Evolutionary conservation across 2,888 invertebrate species (phyloP).

Genomic region (Oscheius onirici): DNA sequence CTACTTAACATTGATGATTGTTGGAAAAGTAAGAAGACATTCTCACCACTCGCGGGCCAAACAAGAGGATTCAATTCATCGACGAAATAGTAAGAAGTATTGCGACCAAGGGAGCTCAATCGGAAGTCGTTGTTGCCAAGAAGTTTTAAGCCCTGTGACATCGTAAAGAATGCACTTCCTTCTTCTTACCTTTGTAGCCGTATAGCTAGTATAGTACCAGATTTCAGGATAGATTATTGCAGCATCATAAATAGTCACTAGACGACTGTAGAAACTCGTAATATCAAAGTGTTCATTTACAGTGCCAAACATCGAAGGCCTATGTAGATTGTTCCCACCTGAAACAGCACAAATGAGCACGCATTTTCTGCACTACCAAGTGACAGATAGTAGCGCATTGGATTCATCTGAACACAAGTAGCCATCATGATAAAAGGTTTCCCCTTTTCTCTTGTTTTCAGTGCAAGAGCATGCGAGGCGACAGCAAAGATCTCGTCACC

Average conservation of each 20-base stretch:
- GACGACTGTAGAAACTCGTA: constrained; percentile 3
- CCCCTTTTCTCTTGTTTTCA: constrained; percentile 8
- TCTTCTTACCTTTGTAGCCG: constrained; percentile 4
- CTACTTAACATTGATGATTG: constrained; percentile 14
- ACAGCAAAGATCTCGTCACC: constrained; percentile 51
- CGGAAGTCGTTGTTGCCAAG: constrained; percentile 25
- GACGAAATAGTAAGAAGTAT: constrained; percentile 33
- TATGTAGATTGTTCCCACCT: constrained; percentile 14
- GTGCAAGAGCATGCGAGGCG: constrained; percentile 39
- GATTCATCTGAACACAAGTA: constrained; percentile 26
- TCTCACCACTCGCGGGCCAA: constrained; percentile 34
- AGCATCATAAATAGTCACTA: constrained; percentile 6
- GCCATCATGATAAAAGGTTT: constrained; percentile 12
- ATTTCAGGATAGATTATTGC: constrained; percentile 14
- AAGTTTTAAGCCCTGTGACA: constrained; percentile 28
- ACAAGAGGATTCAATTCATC: constrained; percentile 36
- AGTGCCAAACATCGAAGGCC: constrained; percentile 23
- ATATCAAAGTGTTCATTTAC: neutral
- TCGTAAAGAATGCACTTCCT: too few relatives aligned
- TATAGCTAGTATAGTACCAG: constrained; percentile 13
- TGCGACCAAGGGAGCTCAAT: constrained; percentile 11
- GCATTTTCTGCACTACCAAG: too few relatives aligned
- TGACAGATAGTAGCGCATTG: constrained; percentile 18
- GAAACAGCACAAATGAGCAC: too few relatives aligned
- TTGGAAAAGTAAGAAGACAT: too few relatives aligned